Percentiles rank a stretch among this genome's conserved stretches.
phyloP scores from a whole-genome alignment of 2,888 invertebrate genomes.

The Lamellibrachia satsuma region DNA sequence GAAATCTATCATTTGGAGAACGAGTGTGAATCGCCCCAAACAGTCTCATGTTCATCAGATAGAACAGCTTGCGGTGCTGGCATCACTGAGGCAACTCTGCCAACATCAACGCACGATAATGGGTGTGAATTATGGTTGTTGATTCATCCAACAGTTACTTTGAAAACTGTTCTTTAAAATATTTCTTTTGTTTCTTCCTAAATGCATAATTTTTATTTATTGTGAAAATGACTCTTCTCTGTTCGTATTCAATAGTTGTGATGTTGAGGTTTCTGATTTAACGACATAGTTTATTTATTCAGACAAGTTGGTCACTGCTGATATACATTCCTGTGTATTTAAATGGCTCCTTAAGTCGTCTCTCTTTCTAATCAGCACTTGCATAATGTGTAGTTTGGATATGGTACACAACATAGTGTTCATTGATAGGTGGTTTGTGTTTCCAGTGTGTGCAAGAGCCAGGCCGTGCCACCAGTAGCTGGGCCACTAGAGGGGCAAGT shows the following conservation, averaged over 20 bases:
- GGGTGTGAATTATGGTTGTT: not conserved
- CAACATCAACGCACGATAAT: not conserved
- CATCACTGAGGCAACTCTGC: not conserved
- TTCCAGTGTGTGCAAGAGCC: not conserved
- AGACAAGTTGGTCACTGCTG: not conserved
- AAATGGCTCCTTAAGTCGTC: too few relatives aligned
- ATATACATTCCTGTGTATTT: not conserved
- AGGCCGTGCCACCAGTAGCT: not conserved
- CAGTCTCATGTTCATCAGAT: not conserved
- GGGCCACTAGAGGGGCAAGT: not conserved
- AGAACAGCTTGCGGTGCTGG: not conserved
- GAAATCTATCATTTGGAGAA: slow-evolving; percentile 4
- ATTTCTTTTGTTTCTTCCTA: not conserved
- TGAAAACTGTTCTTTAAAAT: not conserved
- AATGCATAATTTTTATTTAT: not conserved
- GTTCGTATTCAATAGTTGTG: too few relatives aligned
- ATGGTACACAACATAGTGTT: not conserved
- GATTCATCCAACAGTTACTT: not conserved
- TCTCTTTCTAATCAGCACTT: too few relatives aligned
- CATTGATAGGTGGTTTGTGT: not conserved
- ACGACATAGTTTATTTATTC: too few relatives aligned
- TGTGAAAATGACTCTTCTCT: not conserved
- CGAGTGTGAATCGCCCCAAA: not conserved
- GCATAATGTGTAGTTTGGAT: too few relatives aligned
- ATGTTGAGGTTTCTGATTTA: too few relatives aligned